These are phyloP conservation scores for Magallana gigas DNA, from an alignment of 1,140 invertebrate species.

Conservation along the genomic window DNA sequence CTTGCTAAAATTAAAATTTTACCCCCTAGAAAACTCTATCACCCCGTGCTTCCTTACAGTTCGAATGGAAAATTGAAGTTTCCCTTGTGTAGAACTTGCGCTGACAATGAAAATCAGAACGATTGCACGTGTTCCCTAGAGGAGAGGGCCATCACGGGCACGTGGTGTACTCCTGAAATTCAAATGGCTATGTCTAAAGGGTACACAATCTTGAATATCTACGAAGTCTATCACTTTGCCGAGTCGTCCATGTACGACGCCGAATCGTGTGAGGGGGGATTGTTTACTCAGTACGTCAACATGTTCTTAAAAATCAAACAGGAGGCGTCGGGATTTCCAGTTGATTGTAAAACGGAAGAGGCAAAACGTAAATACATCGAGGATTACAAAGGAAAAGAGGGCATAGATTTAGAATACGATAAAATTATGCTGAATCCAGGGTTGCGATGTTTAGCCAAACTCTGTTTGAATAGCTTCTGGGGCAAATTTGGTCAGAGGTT, in stretches of 20 bases:
- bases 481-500: no score
- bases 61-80: conserved; percentile 55
- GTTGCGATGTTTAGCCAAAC: no score
- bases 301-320: conserved; percentile 49
- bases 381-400: no score
- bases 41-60: conserved; percentile 51
- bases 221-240: conserved; percentile 75
- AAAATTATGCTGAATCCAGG: no score
- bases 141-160: conserved; percentile 43
- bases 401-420: no score
- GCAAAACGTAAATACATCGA: no score
- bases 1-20: conserved; percentile 45
- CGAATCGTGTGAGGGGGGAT: conserved; percentile 1
- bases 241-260: conserved; percentile 68
- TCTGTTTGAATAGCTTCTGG: no score
- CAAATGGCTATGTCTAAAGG: conserved; percentile 72
- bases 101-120: conserved; percentile 33
- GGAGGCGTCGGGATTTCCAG: conserved; percentile 41
- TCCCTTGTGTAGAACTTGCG: conserved; percentile 44
- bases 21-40: conserved; percentile 35
- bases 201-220: conserved; percentile 75
- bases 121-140: neutral
- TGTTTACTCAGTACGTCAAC: conserved; percentile 53
- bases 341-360: conserved; percentile 29
- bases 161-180: conserved; percentile 53